Percentiles rank a stretch among this genome's conserved stretches.
phyloP scores from a whole-genome alignment of 2,797 vertebrate species.

The Sylvia borin region DNA sequence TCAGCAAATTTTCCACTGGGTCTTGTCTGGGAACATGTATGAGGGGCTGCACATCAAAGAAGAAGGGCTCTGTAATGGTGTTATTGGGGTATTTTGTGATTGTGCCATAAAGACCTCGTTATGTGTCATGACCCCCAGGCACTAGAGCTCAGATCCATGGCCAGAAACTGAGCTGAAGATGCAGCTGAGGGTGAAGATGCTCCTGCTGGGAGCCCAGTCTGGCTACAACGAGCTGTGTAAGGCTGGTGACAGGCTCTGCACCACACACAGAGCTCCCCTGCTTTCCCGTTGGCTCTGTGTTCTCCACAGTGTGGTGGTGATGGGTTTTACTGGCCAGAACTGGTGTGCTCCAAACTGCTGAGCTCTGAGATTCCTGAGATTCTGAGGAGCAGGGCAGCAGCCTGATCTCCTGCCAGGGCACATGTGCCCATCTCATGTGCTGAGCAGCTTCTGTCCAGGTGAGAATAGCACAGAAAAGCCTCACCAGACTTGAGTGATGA shows the following conservation, averaged over 20 bases:
- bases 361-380: not conserved
- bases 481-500: not conserved
- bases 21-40: not conserved
- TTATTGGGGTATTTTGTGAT: not conserved
- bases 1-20: conserved; percentile 47
- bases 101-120: rapidly evolving
- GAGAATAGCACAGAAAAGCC: not conserved
- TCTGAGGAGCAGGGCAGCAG: not conserved
- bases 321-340: not conserved
- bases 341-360: not conserved
- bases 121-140: not conserved
- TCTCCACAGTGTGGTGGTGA: not conserved
- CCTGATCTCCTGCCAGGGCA: not conserved
- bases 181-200: not conserved
- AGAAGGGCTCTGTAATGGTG: not conserved
- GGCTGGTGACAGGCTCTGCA: not conserved
- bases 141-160: not conserved
- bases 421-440: rapidly evolving
- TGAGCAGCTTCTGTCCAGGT: not conserved
- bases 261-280: not conserved
- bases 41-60: conserved; percentile 8
- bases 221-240: not conserved
- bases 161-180: not conserved
- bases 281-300: not conserved
- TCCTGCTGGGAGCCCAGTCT: not conserved